Base-by-base conservation (phyloP, 2,113 vertebrate species). In the Clupea harengus region DNA sequence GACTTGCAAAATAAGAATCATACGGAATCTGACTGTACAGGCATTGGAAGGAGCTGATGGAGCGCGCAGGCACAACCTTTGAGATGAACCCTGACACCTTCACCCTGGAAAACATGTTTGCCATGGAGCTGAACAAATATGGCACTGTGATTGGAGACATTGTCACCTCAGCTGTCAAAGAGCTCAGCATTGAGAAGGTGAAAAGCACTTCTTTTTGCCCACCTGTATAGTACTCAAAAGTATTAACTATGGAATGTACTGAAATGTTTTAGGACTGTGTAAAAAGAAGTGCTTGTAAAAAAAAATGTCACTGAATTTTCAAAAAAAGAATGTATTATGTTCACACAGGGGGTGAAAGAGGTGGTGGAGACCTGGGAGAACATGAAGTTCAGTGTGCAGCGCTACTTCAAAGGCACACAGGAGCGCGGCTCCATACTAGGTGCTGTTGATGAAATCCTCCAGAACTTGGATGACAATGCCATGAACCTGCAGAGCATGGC, bases 91-190 rank as follows among this genome's bases (percentile, higher is more conserved):
- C 95, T 0, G 95, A 95, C 10, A 97, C 94, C 0, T 98, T 99
- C 92, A 99, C 98, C 9, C 92, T 99, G 91, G 96, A 98, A 88
- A 98, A 98, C 87, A 98, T 99, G 97, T 99, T 99, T 28, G 93
- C 97, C 13, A 99, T 99, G 97, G 97, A 99, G 54, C 94, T 99
- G 45, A 94, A 99, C 92, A 97, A 90, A 67, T 89, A 99, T 60
- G 86, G 91, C 0, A 93, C 93, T 0, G 93, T 97, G 22, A 97
- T 99, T 75, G 92, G 93, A 4, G 96, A 97, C 22, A 98, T 98
- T 11, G 97, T 99, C 5, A 95, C 94, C 0, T 94, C 95, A 0
- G 98, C 98, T 54, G 89, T 97, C 83, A 99, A 99, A 90, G 98
- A 99, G 87, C 96, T 99, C 5, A 93, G 94, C 86, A 97, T 99